A percentile compares a stretch with the other conserved stretches of the same genome.
These are phyloP conservation scores for Hyphantria cunea DNA, from an alignment of 1,140 invertebrate genomes.

Conservation along the genomic window DNA sequence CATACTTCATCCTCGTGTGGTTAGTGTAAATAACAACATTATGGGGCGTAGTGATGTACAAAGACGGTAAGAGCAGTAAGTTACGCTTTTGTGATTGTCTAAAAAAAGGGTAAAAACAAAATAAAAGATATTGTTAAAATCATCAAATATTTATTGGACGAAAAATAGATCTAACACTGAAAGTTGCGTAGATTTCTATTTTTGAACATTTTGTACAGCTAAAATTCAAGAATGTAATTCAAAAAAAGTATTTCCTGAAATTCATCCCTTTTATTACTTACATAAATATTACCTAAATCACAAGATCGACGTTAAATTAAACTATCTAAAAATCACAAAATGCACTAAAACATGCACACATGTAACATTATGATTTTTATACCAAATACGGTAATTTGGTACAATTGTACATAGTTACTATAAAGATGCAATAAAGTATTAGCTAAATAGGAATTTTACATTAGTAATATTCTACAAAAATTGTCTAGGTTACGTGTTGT, in stretches of 20 bases:
- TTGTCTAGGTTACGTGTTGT: constrained; percentile 57
- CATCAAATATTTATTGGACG: constrained; percentile 33
- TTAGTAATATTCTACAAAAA: constrained; percentile 54
- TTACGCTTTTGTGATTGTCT: too few relatives aligned
- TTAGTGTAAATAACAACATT: too few relatives aligned
- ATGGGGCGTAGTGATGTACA: too few relatives aligned
- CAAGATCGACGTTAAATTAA: constrained; percentile 80
- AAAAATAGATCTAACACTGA: constrained; percentile 40
- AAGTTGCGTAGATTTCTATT: constrained; percentile 34
- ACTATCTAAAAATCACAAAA: constrained; percentile 81
- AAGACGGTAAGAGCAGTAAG: neutral
- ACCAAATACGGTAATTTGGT: constrained; percentile 52
- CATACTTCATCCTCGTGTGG: too few relatives aligned
- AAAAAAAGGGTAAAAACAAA: too few relatives aligned
- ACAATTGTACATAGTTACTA: constrained; percentile 65
- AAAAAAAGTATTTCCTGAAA: constrained; percentile 46
- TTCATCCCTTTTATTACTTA: constrained; percentile 63
- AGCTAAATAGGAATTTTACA: constrained; percentile 49
- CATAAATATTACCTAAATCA: constrained; percentile 77
- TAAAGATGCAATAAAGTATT: constrained; percentile 51
- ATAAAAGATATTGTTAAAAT: constrained; percentile 1
- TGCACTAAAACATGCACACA: constrained; percentile 82
- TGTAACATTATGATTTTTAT: constrained; percentile 77
- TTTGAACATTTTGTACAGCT: constrained; percentile 34
- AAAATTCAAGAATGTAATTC: constrained; percentile 33